Conservation (phyloP, 23 tunicate genomes). For the Trididemnum miniatum region DNA sequence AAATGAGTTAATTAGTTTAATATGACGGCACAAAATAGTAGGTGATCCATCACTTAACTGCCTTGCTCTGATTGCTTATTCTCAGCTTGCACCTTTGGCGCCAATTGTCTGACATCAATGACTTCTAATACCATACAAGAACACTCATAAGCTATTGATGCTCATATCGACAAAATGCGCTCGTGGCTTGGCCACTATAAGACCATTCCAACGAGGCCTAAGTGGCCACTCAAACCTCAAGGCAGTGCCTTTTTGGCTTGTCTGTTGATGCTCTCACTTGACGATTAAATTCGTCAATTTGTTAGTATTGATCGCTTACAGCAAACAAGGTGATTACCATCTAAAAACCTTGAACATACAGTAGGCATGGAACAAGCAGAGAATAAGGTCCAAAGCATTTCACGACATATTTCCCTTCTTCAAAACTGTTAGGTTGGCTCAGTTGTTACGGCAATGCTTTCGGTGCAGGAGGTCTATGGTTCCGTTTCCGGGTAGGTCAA, state of each 20-base stretch:
- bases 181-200: constrained; percentile 39
- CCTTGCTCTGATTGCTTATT: constrained; percentile 9
- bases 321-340: background rate
- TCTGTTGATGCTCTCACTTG: background rate
- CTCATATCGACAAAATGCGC: background rate
- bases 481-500: no score
- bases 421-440: no score
- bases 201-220: background rate
- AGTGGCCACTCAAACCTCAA: constrained; percentile 21
- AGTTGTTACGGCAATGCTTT: no score
- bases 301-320: background rate
- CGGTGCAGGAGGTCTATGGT: no score
- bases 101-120: constrained; percentile 30
- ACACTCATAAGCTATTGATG: background rate
- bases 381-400: no score
- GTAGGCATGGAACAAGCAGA: no score
- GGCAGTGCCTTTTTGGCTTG: constrained; percentile 2
- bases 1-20: background rate
- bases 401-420: no score
- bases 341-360: background rate
- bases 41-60: background rate
- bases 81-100: constrained; percentile 35
- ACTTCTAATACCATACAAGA: constrained; percentile 20
- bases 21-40: background rate
- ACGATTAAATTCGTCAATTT: background rate